Evolutionary conservation across 1,140 invertebrate genomes (phyloP).

Genomic region (Drosophila albomicans): DNA sequence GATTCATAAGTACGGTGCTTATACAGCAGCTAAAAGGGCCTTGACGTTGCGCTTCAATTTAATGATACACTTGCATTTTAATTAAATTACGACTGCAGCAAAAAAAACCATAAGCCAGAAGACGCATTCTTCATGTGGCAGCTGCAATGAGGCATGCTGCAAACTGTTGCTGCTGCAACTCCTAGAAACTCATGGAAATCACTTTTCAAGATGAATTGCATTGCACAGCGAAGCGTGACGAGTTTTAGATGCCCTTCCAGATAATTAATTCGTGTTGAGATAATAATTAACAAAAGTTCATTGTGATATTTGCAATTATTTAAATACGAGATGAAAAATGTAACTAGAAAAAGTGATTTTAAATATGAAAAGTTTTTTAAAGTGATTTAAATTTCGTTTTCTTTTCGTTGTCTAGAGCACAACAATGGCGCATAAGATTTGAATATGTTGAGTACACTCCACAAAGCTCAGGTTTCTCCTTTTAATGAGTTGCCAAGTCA

Average conservation of each 20-base stretch:
- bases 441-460: constrained; percentile 2
- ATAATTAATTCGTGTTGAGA: constrained; percentile 6
- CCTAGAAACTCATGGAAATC: constrained; percentile 14
- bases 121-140: constrained; percentile 40
- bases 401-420: neutral
- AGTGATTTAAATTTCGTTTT: neutral
- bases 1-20: neutral
- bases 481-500: constrained; percentile 45
- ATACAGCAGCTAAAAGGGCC: constrained; percentile 32
- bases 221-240: constrained; percentile 28
- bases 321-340: neutral
- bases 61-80: constrained; percentile 81
- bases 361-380: neutral
- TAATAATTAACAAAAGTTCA: constrained; percentile 2
- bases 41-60: constrained; percentile 65
- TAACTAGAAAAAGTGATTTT: neutral
- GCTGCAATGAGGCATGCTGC: constrained; percentile 42
- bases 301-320: neutral
- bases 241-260: constrained; percentile 29
- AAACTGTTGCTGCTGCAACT: constrained; percentile 9
- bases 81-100: constrained; percentile 64
- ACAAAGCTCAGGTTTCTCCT: constrained; percentile 7
- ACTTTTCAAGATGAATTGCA: constrained; percentile 33
- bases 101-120: neutral
- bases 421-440: neutral